phyloP scores from a whole-genome alignment of 2,888 invertebrate species.

The Ophraella communa region DNA sequence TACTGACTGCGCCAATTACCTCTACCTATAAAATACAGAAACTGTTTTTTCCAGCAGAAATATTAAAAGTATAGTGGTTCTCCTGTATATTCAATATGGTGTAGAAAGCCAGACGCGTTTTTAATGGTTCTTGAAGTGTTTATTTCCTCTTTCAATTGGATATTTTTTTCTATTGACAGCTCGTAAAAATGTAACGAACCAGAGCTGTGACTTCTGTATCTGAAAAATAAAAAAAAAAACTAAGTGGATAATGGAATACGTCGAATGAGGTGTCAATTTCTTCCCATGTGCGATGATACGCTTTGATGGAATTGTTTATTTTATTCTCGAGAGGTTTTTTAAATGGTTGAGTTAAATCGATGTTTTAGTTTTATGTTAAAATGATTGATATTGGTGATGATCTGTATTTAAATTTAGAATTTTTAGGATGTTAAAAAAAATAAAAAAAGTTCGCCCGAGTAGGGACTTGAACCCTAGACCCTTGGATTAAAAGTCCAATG shows the following conservation, averaged over 20 bases:
- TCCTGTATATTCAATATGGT: too few relatives aligned
- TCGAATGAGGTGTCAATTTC: background rate
- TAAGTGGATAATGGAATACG: background rate
- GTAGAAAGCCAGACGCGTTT: constrained; percentile 1
- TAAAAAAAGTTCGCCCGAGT: constrained; percentile 17
- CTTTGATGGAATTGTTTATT: background rate
- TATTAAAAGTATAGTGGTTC: too few relatives aligned
- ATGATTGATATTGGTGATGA: too few relatives aligned
- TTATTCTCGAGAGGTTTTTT: background rate
- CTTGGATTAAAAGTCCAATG: constrained; percentile 81
- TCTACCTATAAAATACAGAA: too few relatives aligned
- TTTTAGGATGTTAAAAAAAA: background rate
- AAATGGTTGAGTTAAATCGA: too few relatives aligned
- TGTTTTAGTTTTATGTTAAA: too few relatives aligned
- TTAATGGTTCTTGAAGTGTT: constrained; percentile 15
- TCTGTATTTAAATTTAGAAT: too few relatives aligned
- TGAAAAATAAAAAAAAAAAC: background rate
- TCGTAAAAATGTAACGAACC: constrained; percentile 8
- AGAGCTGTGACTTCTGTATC: background rate
- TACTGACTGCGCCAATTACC: too few relatives aligned
- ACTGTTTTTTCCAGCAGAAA: too few relatives aligned
- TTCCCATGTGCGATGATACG: background rate
- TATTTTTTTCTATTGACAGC: constrained; percentile 12
- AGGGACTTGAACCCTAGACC: constrained; percentile 69
- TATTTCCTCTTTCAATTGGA: constrained; percentile 13